Conservation (phyloP, 1,140 invertebrate genomes). For the Temnothorax longispinosus region DNA sequence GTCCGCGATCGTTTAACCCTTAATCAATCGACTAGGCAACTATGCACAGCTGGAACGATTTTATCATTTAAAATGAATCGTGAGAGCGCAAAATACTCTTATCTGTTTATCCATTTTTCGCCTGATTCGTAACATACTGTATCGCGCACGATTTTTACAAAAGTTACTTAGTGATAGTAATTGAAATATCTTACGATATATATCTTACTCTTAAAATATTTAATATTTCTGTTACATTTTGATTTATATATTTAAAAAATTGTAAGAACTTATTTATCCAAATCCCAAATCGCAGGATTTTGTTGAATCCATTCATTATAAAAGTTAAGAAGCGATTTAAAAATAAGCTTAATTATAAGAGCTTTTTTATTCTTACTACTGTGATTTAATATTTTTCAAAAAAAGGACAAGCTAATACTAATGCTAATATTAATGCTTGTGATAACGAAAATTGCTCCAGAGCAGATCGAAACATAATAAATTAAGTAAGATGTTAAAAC, state of each 20-base stretch:
- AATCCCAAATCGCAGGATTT: not conserved
- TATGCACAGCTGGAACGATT: conserved; percentile 1
- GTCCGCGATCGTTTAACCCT: conserved; percentile 28
- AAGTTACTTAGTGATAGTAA: not conserved
- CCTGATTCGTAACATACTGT: not conserved
- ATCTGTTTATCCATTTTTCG: conserved; percentile 9
- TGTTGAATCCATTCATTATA: not conserved
- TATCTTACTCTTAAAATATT: not conserved
- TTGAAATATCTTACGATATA: not conserved
- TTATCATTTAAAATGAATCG: conserved; percentile 25
- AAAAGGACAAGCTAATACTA: too few relatives aligned
- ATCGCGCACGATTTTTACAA: too few relatives aligned
- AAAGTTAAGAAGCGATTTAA: not conserved
- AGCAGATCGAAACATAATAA: too few relatives aligned
- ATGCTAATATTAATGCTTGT: too few relatives aligned
- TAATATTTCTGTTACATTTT: not conserved
- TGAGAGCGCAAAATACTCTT: not conserved
- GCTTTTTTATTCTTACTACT: too few relatives aligned
- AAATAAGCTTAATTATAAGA: not conserved
- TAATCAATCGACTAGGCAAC: not conserved
- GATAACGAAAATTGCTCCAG: too few relatives aligned
- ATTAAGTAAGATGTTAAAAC: too few relatives aligned
- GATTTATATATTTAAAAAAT: not conserved
- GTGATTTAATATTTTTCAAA: too few relatives aligned
- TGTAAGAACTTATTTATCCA: not conserved